Percentiles rank a stretch among this genome's conserved stretches.
phyloP scores from a whole-genome alignment of 2,797 vertebrate genomes.

The Amphiprion clarkii region DNA sequence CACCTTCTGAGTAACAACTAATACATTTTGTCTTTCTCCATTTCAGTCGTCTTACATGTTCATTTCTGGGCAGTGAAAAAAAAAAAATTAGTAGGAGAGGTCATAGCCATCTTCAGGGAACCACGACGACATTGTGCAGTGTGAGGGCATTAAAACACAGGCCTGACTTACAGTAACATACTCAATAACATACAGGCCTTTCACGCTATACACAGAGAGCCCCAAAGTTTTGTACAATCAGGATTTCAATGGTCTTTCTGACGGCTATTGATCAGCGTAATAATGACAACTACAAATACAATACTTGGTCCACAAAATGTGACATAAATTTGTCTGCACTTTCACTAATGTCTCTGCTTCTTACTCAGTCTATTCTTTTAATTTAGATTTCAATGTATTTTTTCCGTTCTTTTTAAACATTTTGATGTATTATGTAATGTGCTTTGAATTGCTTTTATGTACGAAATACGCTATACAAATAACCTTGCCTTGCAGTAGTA shows the following conservation, averaged over 20 bases:
- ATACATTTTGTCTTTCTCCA: not conserved
- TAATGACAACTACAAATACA: slow-evolving; percentile 13
- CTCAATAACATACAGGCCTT: slow-evolving; percentile 45
- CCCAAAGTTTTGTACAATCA: slow-evolving; percentile 52
- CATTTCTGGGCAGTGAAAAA: slow-evolving; percentile 15
- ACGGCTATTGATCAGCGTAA: slow-evolving; percentile 36
- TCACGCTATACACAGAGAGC: slow-evolving; percentile 50
- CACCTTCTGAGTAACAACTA: not conserved
- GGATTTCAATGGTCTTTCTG: slow-evolving; percentile 47
- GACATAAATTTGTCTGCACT: not conserved
- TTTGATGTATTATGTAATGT: too few relatives aligned
- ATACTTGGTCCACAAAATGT: slow-evolving; percentile 6
- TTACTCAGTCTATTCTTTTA: too few relatives aligned
- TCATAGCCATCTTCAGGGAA: slow-evolving; percentile 26
- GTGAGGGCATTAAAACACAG: slow-evolving; percentile 50
- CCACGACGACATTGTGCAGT: slow-evolving; percentile 29
- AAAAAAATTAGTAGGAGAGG: slow-evolving; percentile 38
- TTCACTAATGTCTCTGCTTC: too few relatives aligned
- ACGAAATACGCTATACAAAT: too few relatives aligned
- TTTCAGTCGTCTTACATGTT: not conserved
- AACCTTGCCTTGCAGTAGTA: not conserved
- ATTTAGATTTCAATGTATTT: too few relatives aligned
- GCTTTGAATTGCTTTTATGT: too few relatives aligned
- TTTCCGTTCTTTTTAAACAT: too few relatives aligned
- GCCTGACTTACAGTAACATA: slow-evolving; percentile 49